phyloP scores from a whole-genome alignment of 2,888 invertebrate species.

The Schizaphis graminum region DNA sequence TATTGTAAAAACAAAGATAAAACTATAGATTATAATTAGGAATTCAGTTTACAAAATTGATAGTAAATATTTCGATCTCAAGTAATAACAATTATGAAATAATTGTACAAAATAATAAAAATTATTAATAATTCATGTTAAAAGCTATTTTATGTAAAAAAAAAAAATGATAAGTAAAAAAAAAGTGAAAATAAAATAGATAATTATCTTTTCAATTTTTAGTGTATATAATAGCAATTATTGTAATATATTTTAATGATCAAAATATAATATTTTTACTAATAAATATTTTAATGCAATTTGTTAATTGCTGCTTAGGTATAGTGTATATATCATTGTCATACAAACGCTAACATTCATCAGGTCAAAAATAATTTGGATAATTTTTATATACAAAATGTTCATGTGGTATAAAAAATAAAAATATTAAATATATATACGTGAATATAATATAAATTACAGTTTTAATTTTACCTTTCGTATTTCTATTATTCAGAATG shows the following conservation, averaged over 20 bases:
- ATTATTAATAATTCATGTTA: background rate
- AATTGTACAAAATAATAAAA: background rate
- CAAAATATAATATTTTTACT: background rate
- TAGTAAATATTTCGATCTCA: background rate
- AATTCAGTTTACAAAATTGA: background rate
- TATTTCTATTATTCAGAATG: background rate
- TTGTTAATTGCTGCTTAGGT: background rate
- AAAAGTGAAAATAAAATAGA: background rate
- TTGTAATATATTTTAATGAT: background rate
- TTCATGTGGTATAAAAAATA: too few species aligned
- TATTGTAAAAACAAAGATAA: slow-evolving; percentile 8
- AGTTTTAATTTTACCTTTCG: background rate
- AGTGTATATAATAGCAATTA: background rate
- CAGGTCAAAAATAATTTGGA: background rate
- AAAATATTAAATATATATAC: too few species aligned
- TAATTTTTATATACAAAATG: background rate
- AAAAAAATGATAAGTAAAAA: too few species aligned
- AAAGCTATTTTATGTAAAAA: background rate
- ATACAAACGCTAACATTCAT: background rate
- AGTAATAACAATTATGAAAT: background rate
- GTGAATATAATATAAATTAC: too few species aligned
- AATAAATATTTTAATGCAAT: background rate
- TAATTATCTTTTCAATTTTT: background rate
- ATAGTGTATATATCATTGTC: background rate
- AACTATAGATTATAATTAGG: slow-evolving; percentile 22